Conservation (phyloP, 1,140 invertebrate genomes). For the Monomorium pharaonis region DNA sequence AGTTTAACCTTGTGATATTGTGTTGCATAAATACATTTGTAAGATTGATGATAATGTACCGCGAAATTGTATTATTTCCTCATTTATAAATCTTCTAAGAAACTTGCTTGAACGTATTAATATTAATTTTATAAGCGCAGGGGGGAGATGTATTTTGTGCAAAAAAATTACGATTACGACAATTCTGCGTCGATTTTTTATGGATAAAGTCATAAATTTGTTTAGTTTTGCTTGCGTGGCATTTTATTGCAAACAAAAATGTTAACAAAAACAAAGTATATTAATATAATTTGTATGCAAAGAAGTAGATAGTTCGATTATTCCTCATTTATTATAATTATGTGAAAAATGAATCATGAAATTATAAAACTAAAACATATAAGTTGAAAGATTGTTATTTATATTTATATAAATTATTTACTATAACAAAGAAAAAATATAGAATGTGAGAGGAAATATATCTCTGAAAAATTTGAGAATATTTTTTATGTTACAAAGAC, state of each 20-base stretch:
- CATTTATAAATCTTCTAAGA: neutral
- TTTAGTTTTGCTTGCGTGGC: neutral
- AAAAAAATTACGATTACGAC: neutral
- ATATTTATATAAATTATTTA: neutral
- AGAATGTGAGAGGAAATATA: neutral
- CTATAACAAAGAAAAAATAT: neutral
- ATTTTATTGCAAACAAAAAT: neutral
- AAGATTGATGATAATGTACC: neutral
- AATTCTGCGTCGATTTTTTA: neutral
- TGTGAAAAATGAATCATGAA: neutral
- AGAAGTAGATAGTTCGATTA: neutral
- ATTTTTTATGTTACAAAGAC: neutral
- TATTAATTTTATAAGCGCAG: no score
- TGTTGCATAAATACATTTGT: neutral
- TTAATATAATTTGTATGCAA: no score
- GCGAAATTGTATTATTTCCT: neutral
- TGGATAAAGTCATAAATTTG: neutral
- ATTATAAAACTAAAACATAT: slow-evolving; percentile 11
- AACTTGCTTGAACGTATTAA: neutral
- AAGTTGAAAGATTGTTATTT: neutral
- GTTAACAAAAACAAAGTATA: neutral
- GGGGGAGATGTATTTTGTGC: neutral
- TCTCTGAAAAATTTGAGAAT: neutral
- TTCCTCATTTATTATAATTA: neutral
- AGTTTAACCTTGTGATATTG: neutral